Evolutionary conservation across 2,113 vertebrate genomes (phyloP), one percentile per base, ranked within the genome.

Genomic region (Eubucco bourcierii): DNA sequence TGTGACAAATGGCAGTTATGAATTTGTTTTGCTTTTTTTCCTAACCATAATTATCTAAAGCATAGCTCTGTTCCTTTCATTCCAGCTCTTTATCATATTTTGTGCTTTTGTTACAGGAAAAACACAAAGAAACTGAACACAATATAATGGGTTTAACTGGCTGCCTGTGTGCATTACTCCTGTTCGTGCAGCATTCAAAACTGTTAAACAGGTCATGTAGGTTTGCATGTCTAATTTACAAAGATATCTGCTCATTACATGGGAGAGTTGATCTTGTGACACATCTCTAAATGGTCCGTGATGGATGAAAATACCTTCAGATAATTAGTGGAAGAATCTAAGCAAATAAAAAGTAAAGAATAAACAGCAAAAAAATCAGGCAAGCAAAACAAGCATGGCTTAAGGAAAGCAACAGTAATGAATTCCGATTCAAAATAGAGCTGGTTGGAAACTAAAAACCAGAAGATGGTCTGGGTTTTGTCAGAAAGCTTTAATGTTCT

Each of bases 281-380:
- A 39, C 29, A 28, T 29, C 56, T 77, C 67, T 66, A 91, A 82
- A 90, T 67, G 56, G 68, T 39, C 82, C 6, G 1, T 33, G 52
- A 71, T 60, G 47, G 70, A 85, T 53, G 52, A 60, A 93, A 88
- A 80, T 67, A 80, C 70, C 41, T 66, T 17, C 37, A 66, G 72
- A 52, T 89, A 91, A 93, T 83, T 91, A 83, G 37, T 47, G 50
- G 37, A 64, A 94, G 41, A 64, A 28, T 66, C 60, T 91, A 66
- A 67, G 68, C 34, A 82, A 89, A 80, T 77, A 59, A 90, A 92
- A 66, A 23, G 11, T 39, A 27, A 88, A 61, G 29, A 70, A 83
- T 34, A 65, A 95, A 61, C 15, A 76, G 47, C 15, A 46, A 31
- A 88, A 68, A 34, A 39, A 28, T 63, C 29, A 71, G 37, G 47